Evolutionary conservation across 2,113 vertebrate species (phyloP), one percentile per base, ranked within the genome.

Genomic region (Nycticebus coucang): DNA sequence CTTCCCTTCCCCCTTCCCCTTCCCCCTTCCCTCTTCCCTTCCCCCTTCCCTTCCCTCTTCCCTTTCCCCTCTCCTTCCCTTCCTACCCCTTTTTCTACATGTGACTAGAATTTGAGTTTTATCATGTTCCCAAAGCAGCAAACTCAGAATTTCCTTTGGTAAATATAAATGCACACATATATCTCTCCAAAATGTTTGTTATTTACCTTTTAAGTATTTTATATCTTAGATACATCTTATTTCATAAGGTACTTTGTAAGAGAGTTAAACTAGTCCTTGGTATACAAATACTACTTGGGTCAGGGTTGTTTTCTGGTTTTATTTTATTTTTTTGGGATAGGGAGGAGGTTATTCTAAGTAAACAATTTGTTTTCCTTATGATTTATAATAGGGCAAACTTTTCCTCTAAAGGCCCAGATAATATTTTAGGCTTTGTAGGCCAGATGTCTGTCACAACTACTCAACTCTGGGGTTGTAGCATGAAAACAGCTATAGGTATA

Each of bases 201-300:
- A 72, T 57, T 90, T 78, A 12, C 78, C 37, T 89, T 91, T 84
- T 33, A 93, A 74, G 60, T 92, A 79, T 78, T 95, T 91, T 84
- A 53, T 5, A n/a, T 87, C 35, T 93, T 80, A 53, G 26, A 45
- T 89, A 37, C 5, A 53, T 95, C 74, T 83, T 74, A 37, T 75
- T 96, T 79, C 62, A 89, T 74, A 95, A 59, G 53, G 64, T 87
- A 9, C 30, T 93, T 96, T 77, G 21, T 82, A 83, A 71, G 53
- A 85, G 37, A 74, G 68, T 45, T 79, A 50, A 33, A 33, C 26
- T 22, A 62, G 30, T 75, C 86, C 77, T 95, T 72, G 17, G 59
- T 75, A 64, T 89, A 35, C 71, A 77, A 75, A 89, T 30, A 41
- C 57, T 78, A 62, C 24, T 93, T 62, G 33, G n/a, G 75, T 71